These are phyloP conservation scores for Siniperca undulata DNA, from an alignment of 2,797 vertebrate species.

Conservation along the genomic window DNA sequence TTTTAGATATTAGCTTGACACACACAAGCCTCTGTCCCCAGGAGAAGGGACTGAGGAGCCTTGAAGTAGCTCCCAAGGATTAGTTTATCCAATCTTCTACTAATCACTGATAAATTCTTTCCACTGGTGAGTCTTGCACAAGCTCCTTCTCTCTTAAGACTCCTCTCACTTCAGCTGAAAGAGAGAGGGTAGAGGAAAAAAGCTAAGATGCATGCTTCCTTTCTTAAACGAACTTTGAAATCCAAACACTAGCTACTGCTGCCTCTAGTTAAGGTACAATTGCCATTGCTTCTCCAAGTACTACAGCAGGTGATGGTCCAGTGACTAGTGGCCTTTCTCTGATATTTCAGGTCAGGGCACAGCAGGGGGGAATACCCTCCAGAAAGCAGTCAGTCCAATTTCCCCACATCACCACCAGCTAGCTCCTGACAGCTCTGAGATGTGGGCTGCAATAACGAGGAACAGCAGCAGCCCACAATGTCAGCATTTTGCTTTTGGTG, in stretches of 20 bases:
- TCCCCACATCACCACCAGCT: conserved; percentile 89
- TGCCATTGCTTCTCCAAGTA: conserved; percentile 55
- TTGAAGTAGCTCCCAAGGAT: conserved; percentile 91
- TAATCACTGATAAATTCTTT: conserved; percentile 94
- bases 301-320: conserved; percentile 69
- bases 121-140: conserved; percentile 84
- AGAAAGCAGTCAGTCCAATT: conserved; percentile 84
- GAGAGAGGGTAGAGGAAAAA: conserved; percentile 20
- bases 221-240: conserved; percentile 60
- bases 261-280: conserved; percentile 41
- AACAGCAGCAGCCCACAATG: conserved; percentile 83
- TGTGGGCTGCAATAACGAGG: conserved; percentile 89
- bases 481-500: conserved; percentile 89
- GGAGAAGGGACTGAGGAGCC: conserved; percentile 85
- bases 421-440: conserved; percentile 90
- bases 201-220: conserved; percentile 17
- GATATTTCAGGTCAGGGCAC: conserved; percentile 65
- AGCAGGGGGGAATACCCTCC: conserved; percentile 51
- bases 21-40: conserved; percentile 78
- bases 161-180: conserved; percentile 50
- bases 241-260: conserved; percentile 37
- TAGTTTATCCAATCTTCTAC: conserved; percentile 92
- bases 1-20: conserved; percentile 78
- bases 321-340: conserved; percentile 61
- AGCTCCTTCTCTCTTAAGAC: conserved; percentile 62